Conservation (phyloP, 35 echinoderm and acorn worm genomes). For the Strongylocentrotus purpuratus region DNA sequence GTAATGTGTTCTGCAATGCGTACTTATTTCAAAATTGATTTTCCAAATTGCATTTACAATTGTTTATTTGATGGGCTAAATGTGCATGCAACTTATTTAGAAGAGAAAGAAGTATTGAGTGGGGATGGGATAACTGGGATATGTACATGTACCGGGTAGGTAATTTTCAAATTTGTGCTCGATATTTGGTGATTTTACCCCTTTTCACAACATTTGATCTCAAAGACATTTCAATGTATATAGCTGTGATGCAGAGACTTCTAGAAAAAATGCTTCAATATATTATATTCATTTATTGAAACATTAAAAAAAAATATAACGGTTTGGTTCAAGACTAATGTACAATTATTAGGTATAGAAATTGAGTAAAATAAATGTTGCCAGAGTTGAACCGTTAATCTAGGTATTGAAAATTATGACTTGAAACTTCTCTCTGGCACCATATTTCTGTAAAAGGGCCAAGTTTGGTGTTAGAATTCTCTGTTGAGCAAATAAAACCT, state of each 20-base stretch:
- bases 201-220: background rate
- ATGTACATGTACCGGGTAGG: background rate
- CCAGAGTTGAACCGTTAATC: no score
- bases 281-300: background rate
- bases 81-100: no score
- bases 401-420: no score
- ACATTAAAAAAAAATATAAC: background rate
- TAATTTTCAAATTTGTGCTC: background rate
- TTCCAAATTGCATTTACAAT: background rate
- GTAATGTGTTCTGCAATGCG: background rate
- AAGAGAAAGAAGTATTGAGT: no score
- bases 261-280: background rate
- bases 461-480: background rate
- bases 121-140: background rate
- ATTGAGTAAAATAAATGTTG: no score
- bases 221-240: background rate
- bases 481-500: background rate
- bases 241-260: conserved; percentile 22
- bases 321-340: background rate
- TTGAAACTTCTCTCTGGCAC: no score
- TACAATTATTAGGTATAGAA: no score
- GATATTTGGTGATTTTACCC: background rate
- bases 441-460: background rate
- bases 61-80: background rate
- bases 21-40: background rate